Evolutionary conservation across 1,140 invertebrate genomes (phyloP), one percentile per base, ranked within the genome.

Genomic region (Planococcus citri): DNA sequence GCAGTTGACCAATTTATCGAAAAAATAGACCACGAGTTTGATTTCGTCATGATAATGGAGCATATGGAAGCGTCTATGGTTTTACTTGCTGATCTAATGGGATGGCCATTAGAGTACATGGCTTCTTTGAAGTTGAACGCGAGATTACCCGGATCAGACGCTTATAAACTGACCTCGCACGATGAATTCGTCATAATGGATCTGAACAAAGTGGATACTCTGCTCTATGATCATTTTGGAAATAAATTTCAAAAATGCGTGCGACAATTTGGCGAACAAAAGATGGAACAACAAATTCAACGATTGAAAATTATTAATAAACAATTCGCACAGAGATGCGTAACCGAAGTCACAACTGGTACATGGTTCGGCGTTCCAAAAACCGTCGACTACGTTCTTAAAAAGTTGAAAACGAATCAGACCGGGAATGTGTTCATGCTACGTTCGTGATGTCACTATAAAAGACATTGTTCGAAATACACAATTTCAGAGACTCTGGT

Each of bases 21-120:
- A 27, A 72, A 75, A 29, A 80, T 70, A n/a, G n/a, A n/a, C n/a
- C n/a, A n/a, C n/a, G n/a, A n/a, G n/a, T n/a, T n/a, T n/a, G n/a
- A n/a, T n/a, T 73, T 84, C 6, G 78, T 84, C 22, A 78, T 84
- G 77, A 78, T 84, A 24, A 75, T 79, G 1, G 82, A 84, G 72
- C 76, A 79, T 72, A 80, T 83, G 74, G 81, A 83, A 69, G 80
- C 82, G 72, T 83, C 82, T 1, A 72, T 84, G n/a, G 76, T 84
- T 51, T 74, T 84, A 9, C 74, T 84, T 33, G 76, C 75, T 29
- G n/a, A n/a, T n/a, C n/a, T n/a, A n/a, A n/a, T n/a, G n/a, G n/a
- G n/a, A n/a, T n/a, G n/a, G n/a, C n/a, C 72, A 82, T 69, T 70
- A 79, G 8, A 76, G 83, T n/a, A n/a, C n/a, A 74, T 84, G 4